Conservation (phyloP, 2,888 invertebrate species). For the Halictus quadricinctus region DNA sequence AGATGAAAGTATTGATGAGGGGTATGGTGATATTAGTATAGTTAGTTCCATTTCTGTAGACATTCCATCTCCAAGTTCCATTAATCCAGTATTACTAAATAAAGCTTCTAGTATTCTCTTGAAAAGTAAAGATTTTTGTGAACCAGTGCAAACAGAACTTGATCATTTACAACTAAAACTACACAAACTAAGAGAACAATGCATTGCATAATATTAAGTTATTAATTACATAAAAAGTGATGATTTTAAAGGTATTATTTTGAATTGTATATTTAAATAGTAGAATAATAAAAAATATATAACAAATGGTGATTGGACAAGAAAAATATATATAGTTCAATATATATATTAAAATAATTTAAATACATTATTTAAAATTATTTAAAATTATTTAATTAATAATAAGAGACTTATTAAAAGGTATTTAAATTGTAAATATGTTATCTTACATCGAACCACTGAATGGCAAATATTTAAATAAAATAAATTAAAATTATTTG, state of each 20-base stretch:
- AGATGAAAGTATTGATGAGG: slow-evolving; percentile 77
- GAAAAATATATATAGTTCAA: background rate
- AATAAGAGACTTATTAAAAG: background rate
- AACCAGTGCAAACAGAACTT: slow-evolving; percentile 68
- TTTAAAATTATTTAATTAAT: slow-evolving; percentile 12
- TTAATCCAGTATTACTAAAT: slow-evolving; percentile 70
- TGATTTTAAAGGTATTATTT: slow-evolving; percentile 13
- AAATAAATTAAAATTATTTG: slow-evolving; percentile 7
- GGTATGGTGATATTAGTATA: slow-evolving; percentile 74
- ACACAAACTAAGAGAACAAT: slow-evolving; percentile 51
- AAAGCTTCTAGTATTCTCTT: slow-evolving; percentile 67
- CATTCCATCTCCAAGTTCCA: slow-evolving; percentile 69
- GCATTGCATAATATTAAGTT: slow-evolving; percentile 23
- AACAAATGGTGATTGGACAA: slow-evolving; percentile 4
- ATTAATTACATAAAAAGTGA: slow-evolving; percentile 1
- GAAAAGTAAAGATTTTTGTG: slow-evolving; percentile 70
- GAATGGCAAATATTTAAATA: slow-evolving; percentile 13
- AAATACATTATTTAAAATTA: slow-evolving; percentile 3
- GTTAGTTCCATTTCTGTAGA: slow-evolving; percentile 57
- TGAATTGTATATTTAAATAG: slow-evolving; percentile 13
- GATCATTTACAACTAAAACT: slow-evolving; percentile 68
- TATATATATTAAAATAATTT: background rate
- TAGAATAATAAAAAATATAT: background rate
- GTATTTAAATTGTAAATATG: slow-evolving; percentile 32
- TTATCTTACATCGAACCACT: slow-evolving; percentile 21